Evolutionary conservation across 2,113 vertebrate species (phyloP), one percentile per base, ranked within the genome.

Genomic region (Tychaedon coryphoeus): DNA sequence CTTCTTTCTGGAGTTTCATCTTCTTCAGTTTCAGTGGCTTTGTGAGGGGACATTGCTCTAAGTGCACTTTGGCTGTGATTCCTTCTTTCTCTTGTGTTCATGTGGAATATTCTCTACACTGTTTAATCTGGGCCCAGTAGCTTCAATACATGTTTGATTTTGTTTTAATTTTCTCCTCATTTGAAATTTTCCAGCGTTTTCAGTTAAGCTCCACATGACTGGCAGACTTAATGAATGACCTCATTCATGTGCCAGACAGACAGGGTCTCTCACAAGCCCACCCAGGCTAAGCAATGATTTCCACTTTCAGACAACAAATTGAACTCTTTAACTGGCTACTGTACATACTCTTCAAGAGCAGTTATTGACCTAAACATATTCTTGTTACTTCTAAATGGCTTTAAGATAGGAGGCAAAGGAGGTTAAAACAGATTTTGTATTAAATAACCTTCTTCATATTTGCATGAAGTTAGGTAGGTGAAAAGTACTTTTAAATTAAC

Each of bases 141-240:
- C 76, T 95, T 69, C 57, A 76, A 77, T 88, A 79, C 79, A 62
- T 82, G 58, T 92, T 89, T 95, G 70, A 94, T 87, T 85, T 93
- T 93, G 80, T 91, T 93, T 88, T 88, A 5, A 34, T 90, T 90
- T 88, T 79, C 33, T 76, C 48, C 34, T 91, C 1, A 86, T 88
- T 83, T 95, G 72, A 88, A 90, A 76, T 66, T 93, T 83, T 92
- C 38, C 43, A 43, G 26, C 0, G 0, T 76, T 43, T 91, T 87
- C 45, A 66, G 10, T 91, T 81, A 88, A 90, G 33, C 45, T 82
- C 33, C 6, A 19, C 53, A 51, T 91, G 74, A 25, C 77, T 72
- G 26, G 16, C 23, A 88, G 70, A 66, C 36, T 78, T 82, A 72
- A 89, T 10, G 23, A 73, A 65, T 79, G 6, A 50, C 77, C 34